Evolutionary conservation across 2,888 invertebrate genomes (phyloP), one percentile per base, ranked within the genome.

Genomic region (Leucozona laternaria): DNA sequence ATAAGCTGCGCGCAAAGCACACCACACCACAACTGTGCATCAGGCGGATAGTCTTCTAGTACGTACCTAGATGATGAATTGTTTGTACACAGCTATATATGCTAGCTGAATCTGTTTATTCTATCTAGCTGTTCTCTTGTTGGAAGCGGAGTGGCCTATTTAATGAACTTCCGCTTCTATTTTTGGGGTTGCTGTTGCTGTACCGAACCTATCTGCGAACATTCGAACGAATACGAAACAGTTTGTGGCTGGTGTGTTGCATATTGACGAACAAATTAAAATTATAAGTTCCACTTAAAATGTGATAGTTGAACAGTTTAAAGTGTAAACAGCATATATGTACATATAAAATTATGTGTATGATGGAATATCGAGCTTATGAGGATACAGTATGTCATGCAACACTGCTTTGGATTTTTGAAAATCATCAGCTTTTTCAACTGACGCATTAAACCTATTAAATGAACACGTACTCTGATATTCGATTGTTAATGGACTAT

Each of bases 111-210:
- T 20, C 48, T 60, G 60, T 34, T 57, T 48, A 28, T 15, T 34
- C 48, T 43, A n/a, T 43, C 43, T 64, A 28, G 17, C 11, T n/a
- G 25, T 37, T 10, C 25, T 11, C n/a, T 25, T 17, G 76, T 25
- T 70, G 22, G 22, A 10, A n/a, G 37, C 31, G 28, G 13, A 22
- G 72, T 43, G 28, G 68, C 57, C 78, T 79, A 43, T 53, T 79
- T 79, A 79, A 79, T 79, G 45, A 72, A 83, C 79, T 83, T 83
- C 82, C 82, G 82, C 82, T 79, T 78, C 79, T 79, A 79, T 83
- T 78, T 78, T 83, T 79, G 73, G 68, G 82, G 28, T 45, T 53
- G 15, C 28, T 13, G 13, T 53, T 6, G 1, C 31, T 40, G n/a
- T n/a, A n/a, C n/a, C n/a, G n/a, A n/a, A 37, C 4, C 15, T 37